These are phyloP conservation scores for Montipora foliosa DNA, from an alignment of 64 coral and sea anemone genomes.

Conservation along the genomic window DNA sequence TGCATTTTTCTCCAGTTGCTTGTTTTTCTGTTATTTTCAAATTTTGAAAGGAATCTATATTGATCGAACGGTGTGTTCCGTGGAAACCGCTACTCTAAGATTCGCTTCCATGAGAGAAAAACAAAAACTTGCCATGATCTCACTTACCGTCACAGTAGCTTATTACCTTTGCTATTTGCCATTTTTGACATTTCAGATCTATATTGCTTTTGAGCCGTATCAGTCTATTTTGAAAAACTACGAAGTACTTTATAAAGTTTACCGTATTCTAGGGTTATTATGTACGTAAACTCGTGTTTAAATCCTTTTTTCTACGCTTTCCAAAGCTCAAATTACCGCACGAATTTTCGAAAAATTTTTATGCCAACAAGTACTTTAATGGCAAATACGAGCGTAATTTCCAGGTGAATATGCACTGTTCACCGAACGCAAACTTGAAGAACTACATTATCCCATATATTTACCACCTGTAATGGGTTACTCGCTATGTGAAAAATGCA, in stretches of 20 bases:
- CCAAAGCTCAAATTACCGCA: constrained; percentile 88
- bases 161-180: constrained; percentile 68
- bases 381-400: not conserved
- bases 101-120: constrained; percentile 25
- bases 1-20: constrained; percentile 6
- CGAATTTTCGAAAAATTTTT: constrained; percentile 59
- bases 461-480: no score
- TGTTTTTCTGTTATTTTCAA: constrained; percentile 70
- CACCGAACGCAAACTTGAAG: no score
- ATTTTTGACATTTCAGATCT: constrained; percentile 40
- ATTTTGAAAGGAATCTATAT: constrained; percentile 80
- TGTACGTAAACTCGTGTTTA: constrained; percentile 61
- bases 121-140: constrained; percentile 57
- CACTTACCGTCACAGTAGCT: constrained; percentile 49
- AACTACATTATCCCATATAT: no score
- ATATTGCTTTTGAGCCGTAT: constrained; percentile 42
- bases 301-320: constrained; percentile 85
- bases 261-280: constrained; percentile 28
- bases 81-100: not conserved
- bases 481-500: no score
- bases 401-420: not conserved
- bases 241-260: constrained; percentile 10
- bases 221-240: constrained; percentile 12
- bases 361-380: not conserved
- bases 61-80: constrained; percentile 45